Evolutionary conservation across 2,888 invertebrate species (phyloP).

Genomic region (Pachymerium ferrugineum): DNA sequence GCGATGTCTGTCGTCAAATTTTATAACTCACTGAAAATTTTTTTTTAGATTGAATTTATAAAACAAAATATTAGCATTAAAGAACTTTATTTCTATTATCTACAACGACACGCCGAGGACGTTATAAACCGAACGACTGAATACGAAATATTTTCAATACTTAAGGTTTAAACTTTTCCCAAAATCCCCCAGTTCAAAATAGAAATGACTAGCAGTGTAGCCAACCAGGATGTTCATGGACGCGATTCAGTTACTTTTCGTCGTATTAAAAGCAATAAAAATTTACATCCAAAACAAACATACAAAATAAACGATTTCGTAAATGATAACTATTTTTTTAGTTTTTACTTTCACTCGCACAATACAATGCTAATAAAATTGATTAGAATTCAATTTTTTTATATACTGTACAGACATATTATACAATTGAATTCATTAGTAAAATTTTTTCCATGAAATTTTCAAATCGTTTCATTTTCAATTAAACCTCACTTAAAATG

Average conservation of each 20-base stretch:
- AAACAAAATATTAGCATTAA: not conserved
- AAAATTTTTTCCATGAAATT: not conserved
- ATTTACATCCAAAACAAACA: not conserved
- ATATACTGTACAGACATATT: constrained; percentile 5
- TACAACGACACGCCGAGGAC: not conserved
- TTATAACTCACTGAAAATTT: too few relatives aligned
- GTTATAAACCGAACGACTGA: not conserved
- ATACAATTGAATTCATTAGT: not conserved
- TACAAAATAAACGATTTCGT: not conserved
- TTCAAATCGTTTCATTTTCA: not conserved
- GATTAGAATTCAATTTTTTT: not conserved
- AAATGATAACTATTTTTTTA: not conserved
- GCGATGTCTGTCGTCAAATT: too few relatives aligned
- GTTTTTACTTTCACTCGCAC: not conserved
- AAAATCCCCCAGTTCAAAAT: too few relatives aligned
- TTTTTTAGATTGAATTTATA: too few relatives aligned
- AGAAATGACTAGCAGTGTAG: not conserved
- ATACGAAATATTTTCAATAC: not conserved
- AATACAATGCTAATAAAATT: constrained; percentile 4
- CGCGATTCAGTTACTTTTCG: not conserved
- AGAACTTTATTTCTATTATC: not conserved
- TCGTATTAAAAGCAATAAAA: not conserved
- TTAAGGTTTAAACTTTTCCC: not conserved
- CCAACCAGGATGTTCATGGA: not conserved
- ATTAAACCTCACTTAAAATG: not conserved